Evolutionary conservation across 2,888 invertebrate genomes (phyloP).

Genomic region (Sphaerophoria taeniata): DNA sequence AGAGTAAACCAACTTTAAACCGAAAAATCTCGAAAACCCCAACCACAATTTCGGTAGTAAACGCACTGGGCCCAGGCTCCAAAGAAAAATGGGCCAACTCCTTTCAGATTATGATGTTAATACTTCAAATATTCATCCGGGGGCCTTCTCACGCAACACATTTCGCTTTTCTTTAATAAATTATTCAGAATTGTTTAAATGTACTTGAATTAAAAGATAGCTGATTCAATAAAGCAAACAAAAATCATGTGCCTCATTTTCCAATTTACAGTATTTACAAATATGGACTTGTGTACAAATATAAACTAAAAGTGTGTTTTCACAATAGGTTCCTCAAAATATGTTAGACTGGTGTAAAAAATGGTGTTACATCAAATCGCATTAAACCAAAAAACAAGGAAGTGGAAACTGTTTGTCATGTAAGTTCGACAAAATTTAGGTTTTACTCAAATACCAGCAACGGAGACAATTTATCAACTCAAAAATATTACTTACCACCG

Average conservation of each 20-base stretch:
- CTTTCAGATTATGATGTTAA: too few species aligned
- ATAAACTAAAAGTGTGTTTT: slow-evolving; percentile 6
- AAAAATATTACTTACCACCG: slow-evolving; percentile 87
- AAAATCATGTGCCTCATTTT: not conserved
- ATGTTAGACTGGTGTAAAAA: slow-evolving; percentile 25
- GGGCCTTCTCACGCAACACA: too few species aligned
- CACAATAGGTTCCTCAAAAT: slow-evolving; percentile 12
- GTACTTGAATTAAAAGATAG: too few species aligned
- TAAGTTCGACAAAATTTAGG: slow-evolving; percentile 51
- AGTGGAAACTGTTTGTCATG: slow-evolving; percentile 58
- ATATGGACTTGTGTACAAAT: slow-evolving; percentile 11
- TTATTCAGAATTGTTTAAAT: too few species aligned
- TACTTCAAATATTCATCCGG: too few species aligned
- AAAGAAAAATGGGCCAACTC: too few species aligned
- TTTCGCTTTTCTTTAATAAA: too few species aligned
- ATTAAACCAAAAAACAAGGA: not conserved
- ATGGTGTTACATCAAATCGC: slow-evolving; percentile 50
- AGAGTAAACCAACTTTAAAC: too few species aligned
- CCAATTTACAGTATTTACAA: slow-evolving; percentile 38
- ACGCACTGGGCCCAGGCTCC: too few species aligned
- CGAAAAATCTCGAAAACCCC: too few species aligned
- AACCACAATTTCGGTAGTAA: too few species aligned
- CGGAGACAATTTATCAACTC: not conserved
- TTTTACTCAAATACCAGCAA: slow-evolving; percentile 47
- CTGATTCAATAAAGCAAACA: not conserved